A percentile compares a stretch with the other conserved stretches of the same genome.
These are phyloP conservation scores for Trachythela sp. DNA, from an alignment of 64 coral and sea anemone species.

Conservation along the genomic window DNA sequence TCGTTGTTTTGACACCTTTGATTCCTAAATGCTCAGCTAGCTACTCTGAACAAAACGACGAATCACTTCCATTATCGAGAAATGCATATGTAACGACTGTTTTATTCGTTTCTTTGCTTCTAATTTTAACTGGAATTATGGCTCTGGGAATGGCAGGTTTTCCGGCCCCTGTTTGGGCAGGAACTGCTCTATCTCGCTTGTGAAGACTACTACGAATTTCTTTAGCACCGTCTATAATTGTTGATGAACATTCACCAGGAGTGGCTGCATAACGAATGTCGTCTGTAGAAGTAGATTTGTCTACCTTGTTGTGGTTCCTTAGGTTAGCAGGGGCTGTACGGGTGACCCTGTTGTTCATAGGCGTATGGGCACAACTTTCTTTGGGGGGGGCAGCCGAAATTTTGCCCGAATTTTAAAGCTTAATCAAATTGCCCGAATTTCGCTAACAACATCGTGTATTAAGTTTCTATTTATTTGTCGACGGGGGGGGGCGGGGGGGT, in stretches of 20 bases:
- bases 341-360: no score
- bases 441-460: no score
- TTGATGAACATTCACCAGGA: not conserved
- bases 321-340: not conserved
- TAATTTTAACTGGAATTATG: not conserved
- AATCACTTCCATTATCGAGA: conserved; percentile 4
- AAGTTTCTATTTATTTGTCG: no score
- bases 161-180: not conserved
- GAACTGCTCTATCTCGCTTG: not conserved
- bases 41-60: not conserved
- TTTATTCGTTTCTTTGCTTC: not conserved
- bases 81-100: not conserved
- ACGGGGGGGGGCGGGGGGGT: no score
- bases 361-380: no score
- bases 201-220: not conserved
- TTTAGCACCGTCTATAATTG: not conserved
- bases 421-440: no score
- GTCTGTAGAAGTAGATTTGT: not conserved
- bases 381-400: no score
- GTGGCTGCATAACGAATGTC: not conserved
- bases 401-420: no score
- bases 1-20: not conserved
- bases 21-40: not conserved
- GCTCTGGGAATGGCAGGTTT: not conserved
- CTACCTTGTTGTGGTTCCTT: not conserved